phyloP scores from a whole-genome alignment of 2,888 invertebrate genomes.

The Hemistola chrysoprasaria region DNA sequence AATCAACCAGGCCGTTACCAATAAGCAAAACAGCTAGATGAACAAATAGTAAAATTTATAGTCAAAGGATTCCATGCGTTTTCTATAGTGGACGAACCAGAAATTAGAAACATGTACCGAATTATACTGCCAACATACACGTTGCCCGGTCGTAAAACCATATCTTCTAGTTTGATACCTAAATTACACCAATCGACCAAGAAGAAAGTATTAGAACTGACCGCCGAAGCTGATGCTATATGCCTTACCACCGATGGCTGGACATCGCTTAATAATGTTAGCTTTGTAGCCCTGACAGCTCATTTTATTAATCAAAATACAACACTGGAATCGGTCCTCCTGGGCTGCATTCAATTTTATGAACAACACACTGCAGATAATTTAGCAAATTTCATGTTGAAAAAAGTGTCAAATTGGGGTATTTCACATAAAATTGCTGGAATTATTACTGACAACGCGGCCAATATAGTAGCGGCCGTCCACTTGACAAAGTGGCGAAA shows the following conservation, averaged over 20 bases:
- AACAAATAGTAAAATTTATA: too few species aligned
- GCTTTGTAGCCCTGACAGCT: conserved; percentile 17
- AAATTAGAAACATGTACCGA: too few species aligned
- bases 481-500: too few species aligned
- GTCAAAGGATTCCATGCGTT: too few species aligned
- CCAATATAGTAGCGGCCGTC: too few species aligned
- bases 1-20: conserved; percentile 3
- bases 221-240: conserved; percentile 2
- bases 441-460: too few species aligned
- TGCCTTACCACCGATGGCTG: conserved; percentile 16
- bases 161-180: conserved; percentile 4
- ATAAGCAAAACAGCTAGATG: conserved; percentile 5
- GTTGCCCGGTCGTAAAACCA: conserved; percentile 11
- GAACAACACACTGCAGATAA: conserved; percentile 11
- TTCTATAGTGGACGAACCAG: too few species aligned
- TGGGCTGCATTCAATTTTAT: conserved; percentile 16
- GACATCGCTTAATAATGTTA: conserved; percentile 16
- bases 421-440: too few species aligned
- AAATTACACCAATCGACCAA: conserved; percentile 1
- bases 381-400: too few species aligned
- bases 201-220: neutral
- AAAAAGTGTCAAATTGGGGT: too few species aligned
- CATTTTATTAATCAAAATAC: conserved; percentile 13
- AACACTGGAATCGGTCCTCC: conserved; percentile 6
- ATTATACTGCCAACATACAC: conserved; percentile 4